These are phyloP conservation scores for Thunnus albacares DNA, from an alignment of 2,797 vertebrate genomes.

Conservation along the genomic window DNA sequence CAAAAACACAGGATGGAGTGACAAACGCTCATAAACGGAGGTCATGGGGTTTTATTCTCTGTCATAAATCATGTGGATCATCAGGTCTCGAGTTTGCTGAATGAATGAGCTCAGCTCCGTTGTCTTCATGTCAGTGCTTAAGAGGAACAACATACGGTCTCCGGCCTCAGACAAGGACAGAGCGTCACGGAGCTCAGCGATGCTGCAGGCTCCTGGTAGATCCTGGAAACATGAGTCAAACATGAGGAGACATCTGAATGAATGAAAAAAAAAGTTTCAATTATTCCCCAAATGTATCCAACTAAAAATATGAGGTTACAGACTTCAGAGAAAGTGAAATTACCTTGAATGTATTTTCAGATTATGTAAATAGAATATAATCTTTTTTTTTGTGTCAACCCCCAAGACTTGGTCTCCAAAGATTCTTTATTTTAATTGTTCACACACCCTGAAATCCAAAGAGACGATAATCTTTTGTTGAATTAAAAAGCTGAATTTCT, in stretches of 20 bases:
- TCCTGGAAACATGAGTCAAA: constrained; percentile 83
- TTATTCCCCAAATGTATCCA: too few relatives aligned
- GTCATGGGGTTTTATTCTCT: constrained; percentile 66
- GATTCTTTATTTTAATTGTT: too few relatives aligned
- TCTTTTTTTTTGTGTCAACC: neutral
- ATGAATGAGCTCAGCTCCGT: constrained; percentile 83
- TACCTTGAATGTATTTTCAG: too few relatives aligned
- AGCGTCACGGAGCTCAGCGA: constrained; percentile 92
- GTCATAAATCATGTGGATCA: constrained; percentile 88
- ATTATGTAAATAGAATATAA: neutral
- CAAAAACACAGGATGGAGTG: constrained; percentile 7
- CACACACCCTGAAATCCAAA: too few relatives aligned
- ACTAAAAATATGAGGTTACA: too few relatives aligned
- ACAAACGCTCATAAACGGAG: accelerated
- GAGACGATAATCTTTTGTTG: too few relatives aligned
- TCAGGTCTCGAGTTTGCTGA: constrained; percentile 91
- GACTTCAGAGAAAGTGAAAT: too few relatives aligned
- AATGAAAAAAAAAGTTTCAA: too few relatives aligned
- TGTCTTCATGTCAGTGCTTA: constrained; percentile 88
- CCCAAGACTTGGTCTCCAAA: too few relatives aligned
- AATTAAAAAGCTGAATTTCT: too few relatives aligned
- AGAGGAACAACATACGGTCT: constrained; percentile 91
- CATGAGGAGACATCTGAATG: neutral
- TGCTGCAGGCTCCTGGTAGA: constrained; percentile 87
- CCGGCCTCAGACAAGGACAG: constrained; percentile 88